Conservation (phyloP, 30 jellyfish, hydroid and myxozoan species). For the Cassiopea xamachana region DNA sequence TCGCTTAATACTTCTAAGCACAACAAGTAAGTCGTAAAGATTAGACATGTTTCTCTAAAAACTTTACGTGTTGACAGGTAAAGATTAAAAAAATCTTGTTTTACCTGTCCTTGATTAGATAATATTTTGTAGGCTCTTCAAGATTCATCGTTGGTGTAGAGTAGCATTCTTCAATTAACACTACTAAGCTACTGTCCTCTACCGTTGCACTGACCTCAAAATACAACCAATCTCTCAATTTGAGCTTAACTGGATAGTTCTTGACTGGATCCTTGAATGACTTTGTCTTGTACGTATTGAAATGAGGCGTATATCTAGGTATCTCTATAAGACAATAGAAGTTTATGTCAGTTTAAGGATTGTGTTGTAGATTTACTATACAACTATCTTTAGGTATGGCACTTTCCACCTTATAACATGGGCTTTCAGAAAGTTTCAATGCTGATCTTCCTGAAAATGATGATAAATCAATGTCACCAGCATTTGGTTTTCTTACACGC, state of each 20-base stretch:
- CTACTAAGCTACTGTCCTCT: neutral
- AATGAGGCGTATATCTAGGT: neutral
- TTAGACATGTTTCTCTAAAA: no score
- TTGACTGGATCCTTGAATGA: neutral
- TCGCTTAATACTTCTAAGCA: no score
- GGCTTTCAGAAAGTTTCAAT: slow-evolving; percentile 6
- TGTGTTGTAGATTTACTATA: no score
- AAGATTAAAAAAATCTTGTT: neutral
- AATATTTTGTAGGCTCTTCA: neutral
- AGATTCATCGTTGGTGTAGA: slow-evolving; percentile 7
- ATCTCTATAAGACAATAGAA: no score
- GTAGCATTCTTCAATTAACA: neutral
- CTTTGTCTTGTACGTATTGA: neutral
- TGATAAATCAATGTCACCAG: neutral
- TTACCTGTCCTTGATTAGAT: neutral
- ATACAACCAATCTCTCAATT: slow-evolving; percentile 28
- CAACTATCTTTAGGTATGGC: neutral
- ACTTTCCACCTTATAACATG: slow-evolving; percentile 13
- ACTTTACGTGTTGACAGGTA: neutral
- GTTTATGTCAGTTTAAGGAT: no score
- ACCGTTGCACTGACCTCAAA: slow-evolving; percentile 17
- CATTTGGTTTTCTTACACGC: slow-evolving; percentile 12
- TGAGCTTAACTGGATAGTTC: neutral
- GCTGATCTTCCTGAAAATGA: slow-evolving; percentile 16
- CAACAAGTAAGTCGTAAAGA: no score